Evolutionary conservation across 1,140 invertebrate genomes (phyloP), one percentile per base, ranked within the genome.

Genomic region (Atopsyche davidsoni): DNA sequence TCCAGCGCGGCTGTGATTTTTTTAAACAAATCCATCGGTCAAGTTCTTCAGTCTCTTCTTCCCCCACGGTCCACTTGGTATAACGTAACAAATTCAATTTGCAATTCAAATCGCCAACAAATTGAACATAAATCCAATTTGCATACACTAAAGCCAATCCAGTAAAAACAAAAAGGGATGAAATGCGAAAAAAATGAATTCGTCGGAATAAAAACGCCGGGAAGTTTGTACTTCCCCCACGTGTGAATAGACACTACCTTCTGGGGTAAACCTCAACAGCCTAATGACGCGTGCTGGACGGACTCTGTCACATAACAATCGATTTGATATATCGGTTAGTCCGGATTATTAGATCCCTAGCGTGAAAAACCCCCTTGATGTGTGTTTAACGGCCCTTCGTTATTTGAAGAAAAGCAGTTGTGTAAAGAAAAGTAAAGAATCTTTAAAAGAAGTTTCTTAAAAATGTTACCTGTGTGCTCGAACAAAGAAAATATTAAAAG

Each of bases 101-200:
- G 55, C 55, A 57, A 52, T 52, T 57, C 55, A 57, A 53, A 57
- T 57, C 49, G 49, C 46, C 41, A 38, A 52, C 55, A 57, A 57
- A 57, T 57, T 57, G 55, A 50, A 57, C 50, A 57, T 57, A 57
- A 57, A 57, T 57, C 50, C 46, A 57, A 57, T 57, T 57, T 57
- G 46, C 55, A 52, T 52, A 53, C 42, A 52, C 45, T 44, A 36
- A 46, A 57, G 54, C 49, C 55, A 57, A 50, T 57, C 35, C 50
- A 19, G 46, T 38, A 49, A 54, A 54, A 53, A 45, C 46, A 54
- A 40, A 54, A 54, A 54, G 52, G 52, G 46, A 54, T 48, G 46
- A 49, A 54, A 54, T 43, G 51, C 24, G 31, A 43, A 47, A 48
- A 54, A 54, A 53, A 54, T 39, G 34, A 46, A 47, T 24, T 36